Conservation (phyloP, 2,888 invertebrate species). For the Craniophora ligustri region DNA sequence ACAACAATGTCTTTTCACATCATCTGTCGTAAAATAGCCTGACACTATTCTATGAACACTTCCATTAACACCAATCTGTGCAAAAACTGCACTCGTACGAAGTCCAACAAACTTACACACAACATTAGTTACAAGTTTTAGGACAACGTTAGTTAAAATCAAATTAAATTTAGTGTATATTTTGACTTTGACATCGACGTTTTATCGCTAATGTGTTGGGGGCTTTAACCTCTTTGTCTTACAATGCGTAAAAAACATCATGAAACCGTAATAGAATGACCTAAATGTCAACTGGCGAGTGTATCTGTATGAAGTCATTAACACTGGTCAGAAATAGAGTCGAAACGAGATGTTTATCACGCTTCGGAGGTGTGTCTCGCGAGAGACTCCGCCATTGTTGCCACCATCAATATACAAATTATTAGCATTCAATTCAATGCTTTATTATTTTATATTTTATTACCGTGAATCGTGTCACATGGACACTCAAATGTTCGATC, state of each 20-base stretch:
- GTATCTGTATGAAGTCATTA: conserved; percentile 77
- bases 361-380: conserved; percentile 34
- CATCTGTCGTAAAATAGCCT: conserved; percentile 20
- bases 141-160: conserved; percentile 13
- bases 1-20: conserved; percentile 36
- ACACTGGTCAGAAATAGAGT: conserved; percentile 74
- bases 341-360: conserved; percentile 27
- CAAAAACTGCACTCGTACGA: conserved; percentile 4
- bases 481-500: conserved; percentile 6
- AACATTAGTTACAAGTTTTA: too few species aligned
- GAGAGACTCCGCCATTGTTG: neutral
- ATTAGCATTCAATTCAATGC: conserved; percentile 8
- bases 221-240: conserved; percentile 43
- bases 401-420: conserved; percentile 12
- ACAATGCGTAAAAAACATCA: conserved; percentile 48
- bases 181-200: conserved; percentile 47
- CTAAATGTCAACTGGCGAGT: conserved; percentile 77
- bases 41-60: conserved; percentile 8
- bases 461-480: neutral
- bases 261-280: conserved; percentile 70
- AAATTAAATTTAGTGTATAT: conserved; percentile 24
- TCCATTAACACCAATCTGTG: conserved; percentile 11
- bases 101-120: conserved; percentile 8
- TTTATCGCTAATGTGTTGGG: conserved; percentile 30
- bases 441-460: conserved; percentile 5